These are phyloP conservation scores for Tholera decimalis DNA, from an alignment of 2,888 invertebrate genomes.

Conservation along the genomic window DNA sequence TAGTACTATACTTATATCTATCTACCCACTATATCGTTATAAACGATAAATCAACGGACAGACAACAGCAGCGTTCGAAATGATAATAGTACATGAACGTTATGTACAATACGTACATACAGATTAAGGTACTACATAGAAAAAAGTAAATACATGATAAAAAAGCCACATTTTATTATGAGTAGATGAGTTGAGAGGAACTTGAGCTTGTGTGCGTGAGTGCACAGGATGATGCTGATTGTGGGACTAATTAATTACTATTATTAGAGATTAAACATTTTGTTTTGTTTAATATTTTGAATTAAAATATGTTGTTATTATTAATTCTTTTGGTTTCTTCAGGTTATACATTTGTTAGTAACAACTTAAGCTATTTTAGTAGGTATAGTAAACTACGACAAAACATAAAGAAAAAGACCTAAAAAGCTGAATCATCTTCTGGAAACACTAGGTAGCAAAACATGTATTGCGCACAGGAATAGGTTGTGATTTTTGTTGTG, in stretches of 20 bases:
- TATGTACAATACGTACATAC: constrained; percentile 70
- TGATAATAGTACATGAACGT: constrained; percentile 64
- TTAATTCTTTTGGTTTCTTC: no score
- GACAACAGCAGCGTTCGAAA: constrained; percentile 61
- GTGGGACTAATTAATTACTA: constrained; percentile 52
- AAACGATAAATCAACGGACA: constrained; percentile 67
- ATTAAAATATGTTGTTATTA: no score
- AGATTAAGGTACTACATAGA: constrained; percentile 85
- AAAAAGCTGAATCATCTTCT: no score
- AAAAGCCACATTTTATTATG: constrained; percentile 91
- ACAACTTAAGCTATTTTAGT: no score
- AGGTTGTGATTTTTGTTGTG: no score
- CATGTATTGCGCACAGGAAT: no score
- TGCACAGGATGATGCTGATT: constrained; percentile 76
- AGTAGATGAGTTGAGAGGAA: constrained; percentile 83
- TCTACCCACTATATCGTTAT: constrained; percentile 42
- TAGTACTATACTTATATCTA: not conserved
- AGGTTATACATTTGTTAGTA: no score
- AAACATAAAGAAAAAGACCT: no score
- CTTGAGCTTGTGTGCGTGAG: constrained; percentile 78
- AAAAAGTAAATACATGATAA: constrained; percentile 91
- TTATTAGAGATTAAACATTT: constrained; percentile 22
- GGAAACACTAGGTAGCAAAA: no score
- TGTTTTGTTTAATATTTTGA: not conserved
- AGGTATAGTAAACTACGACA: no score